These are phyloP conservation scores for Hyperoodon ampullatus DNA, from an alignment of 2,113 vertebrate species.

Conservation along the genomic window DNA sequence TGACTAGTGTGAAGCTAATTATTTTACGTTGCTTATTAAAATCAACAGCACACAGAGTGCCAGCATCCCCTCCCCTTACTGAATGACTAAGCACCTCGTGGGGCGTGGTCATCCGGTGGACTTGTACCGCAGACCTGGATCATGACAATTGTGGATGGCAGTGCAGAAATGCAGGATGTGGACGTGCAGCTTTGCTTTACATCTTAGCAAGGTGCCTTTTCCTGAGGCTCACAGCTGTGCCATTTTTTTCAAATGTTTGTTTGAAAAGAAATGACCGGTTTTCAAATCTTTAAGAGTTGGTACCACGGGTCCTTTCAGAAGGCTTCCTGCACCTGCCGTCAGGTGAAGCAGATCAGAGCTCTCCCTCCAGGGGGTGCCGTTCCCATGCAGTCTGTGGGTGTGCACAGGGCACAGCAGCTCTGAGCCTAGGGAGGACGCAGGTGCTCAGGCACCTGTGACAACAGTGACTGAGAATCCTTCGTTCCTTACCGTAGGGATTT, in stretches of 20 bases:
- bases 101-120: rapidly evolving
- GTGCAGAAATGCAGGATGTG: not conserved
- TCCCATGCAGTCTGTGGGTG: rapidly evolving
- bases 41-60: not conserved
- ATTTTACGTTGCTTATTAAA: not conserved
- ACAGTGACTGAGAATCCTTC: rapidly evolving
- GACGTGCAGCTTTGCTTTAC: not conserved
- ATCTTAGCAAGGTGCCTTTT: not conserved
- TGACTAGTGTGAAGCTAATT: not conserved
- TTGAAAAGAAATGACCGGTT: not conserved
- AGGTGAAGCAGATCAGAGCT: not conserved
- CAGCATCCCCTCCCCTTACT: rapidly evolving
- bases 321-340: not conserved
- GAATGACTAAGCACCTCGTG: rapidly evolving
- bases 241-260: not conserved
- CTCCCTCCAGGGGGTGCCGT: not conserved
- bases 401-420: rapidly evolving
- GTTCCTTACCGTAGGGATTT: not conserved
- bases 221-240: not conserved
- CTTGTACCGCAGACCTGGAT: rapidly evolving
- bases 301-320: not conserved
- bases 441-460: rapidly evolving
- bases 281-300: too few relatives aligned
- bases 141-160: rapidly evolving
- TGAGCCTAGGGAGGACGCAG: not conserved